A percentile compares a stretch with the other conserved stretches of the same genome.
These are phyloP conservation scores for Lynx canadensis DNA, from an alignment of 2,113 vertebrate species.

Conservation along the genomic window DNA sequence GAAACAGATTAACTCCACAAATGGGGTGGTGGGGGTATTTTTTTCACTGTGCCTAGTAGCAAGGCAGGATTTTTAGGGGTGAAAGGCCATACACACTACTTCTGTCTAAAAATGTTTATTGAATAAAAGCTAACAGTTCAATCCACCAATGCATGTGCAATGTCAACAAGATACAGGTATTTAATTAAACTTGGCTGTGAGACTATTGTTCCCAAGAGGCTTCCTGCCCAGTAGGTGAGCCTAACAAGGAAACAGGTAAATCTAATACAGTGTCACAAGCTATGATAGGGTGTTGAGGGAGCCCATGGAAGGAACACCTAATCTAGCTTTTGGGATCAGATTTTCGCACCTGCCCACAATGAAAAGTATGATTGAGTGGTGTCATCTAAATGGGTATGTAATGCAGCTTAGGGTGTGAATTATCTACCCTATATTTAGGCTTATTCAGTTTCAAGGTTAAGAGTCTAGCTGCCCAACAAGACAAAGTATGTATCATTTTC, in stretches of 20 bases:
- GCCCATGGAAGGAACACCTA: background rate
- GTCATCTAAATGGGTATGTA: background rate
- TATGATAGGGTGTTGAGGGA: background rate
- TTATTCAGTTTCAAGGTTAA: background rate
- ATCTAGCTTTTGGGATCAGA: background rate
- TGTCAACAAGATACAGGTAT: background rate
- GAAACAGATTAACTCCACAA: background rate
- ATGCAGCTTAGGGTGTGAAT: background rate
- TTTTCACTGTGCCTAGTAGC: background rate
- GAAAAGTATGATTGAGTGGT: background rate
- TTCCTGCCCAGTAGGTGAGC: background rate
- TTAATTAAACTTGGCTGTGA: background rate
- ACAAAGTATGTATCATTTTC: background rate
- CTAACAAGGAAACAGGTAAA: background rate
- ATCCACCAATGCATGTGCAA: background rate
- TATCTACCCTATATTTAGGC: background rate
- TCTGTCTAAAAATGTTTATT: background rate
- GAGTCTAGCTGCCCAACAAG: background rate
- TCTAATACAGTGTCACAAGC: background rate
- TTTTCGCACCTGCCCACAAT: background rate
- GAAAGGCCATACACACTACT: background rate
- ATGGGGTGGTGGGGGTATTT: background rate
- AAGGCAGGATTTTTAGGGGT: background rate
- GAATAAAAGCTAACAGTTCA: background rate
- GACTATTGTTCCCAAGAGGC: background rate